phyloP scores from a whole-genome alignment of 35 echinoderm and acorn worm genomes.

The Apostichopus parvimensis region DNA sequence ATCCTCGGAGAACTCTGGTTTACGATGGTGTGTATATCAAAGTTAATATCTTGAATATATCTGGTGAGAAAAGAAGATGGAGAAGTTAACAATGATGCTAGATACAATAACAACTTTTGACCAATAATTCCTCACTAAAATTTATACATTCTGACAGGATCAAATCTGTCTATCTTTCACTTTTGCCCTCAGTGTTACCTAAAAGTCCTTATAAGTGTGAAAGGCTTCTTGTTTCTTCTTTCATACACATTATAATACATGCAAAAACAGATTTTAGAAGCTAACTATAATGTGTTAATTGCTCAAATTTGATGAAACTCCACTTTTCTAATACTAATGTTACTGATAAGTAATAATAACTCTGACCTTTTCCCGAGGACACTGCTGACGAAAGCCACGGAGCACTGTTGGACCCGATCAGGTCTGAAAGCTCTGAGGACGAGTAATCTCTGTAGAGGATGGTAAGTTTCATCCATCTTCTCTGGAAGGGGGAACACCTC shows the following conservation, averaged over 20 bases:
- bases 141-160: neutral
- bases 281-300: too few relatives aligned
- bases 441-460: slow-evolving; percentile 92
- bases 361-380: slow-evolving; percentile 94
- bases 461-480: slow-evolving; percentile 94
- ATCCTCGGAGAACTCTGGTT: slow-evolving; percentile 71
- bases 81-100: neutral
- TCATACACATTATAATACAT: too few relatives aligned
- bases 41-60: slow-evolving; percentile 69
- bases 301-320: too few relatives aligned
- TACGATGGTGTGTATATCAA: slow-evolving; percentile 65
- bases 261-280: too few relatives aligned
- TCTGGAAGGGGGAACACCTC: slow-evolving; percentile 82
- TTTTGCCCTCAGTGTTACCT: too few relatives aligned
- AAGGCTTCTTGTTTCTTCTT: too few relatives aligned
- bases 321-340: too few relatives aligned
- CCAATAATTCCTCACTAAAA: neutral
- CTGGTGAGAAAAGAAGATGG: slow-evolving; percentile 2
- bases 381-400: slow-evolving; percentile 76
- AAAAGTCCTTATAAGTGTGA: too few relatives aligned
- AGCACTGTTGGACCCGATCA: slow-evolving; percentile 79
- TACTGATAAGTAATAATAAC: neutral
- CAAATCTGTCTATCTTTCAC: too few relatives aligned
- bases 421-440: slow-evolving; percentile 86
- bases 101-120: neutral